Evolutionary conservation across 2,797 vertebrate genomes (phyloP).

Genomic region (Oreochromis mossambicus): DNA sequence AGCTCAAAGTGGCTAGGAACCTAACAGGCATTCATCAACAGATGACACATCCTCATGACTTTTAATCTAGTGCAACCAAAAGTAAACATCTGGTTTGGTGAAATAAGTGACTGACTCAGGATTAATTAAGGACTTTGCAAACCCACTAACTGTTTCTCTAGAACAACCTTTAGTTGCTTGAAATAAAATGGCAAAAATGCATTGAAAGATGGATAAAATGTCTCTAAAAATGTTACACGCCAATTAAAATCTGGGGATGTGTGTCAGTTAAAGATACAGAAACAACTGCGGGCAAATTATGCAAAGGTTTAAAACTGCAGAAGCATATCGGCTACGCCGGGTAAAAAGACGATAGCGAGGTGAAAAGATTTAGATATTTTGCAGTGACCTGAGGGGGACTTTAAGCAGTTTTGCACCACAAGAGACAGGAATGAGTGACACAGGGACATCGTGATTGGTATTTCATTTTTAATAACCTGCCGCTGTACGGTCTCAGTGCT

Average conservation of each 20-base stretch:
- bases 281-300: neutral
- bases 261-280: neutral
- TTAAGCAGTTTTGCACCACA: neutral
- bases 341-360: neutral
- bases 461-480: constrained; percentile 38
- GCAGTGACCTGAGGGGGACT: neutral
- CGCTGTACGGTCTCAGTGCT: constrained; percentile 31
- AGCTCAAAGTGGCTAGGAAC: neutral
- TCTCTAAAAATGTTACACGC: neutral
- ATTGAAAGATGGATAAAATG: neutral
- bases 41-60: neutral
- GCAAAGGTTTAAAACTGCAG: neutral
- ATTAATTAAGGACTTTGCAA: neutral
- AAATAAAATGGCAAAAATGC: neutral
- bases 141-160: neutral
- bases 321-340: neutral
- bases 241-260: neutral
- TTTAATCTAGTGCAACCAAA: neutral
- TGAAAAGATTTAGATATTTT: neutral
- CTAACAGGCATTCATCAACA: neutral
- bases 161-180: neutral
- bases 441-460: neutral
- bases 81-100: neutral
- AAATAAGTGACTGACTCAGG: neutral
- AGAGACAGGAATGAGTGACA: neutral